Base-by-base conservation (phyloP, 2,113 vertebrate genomes). In the Macaca mulatta region DNA sequence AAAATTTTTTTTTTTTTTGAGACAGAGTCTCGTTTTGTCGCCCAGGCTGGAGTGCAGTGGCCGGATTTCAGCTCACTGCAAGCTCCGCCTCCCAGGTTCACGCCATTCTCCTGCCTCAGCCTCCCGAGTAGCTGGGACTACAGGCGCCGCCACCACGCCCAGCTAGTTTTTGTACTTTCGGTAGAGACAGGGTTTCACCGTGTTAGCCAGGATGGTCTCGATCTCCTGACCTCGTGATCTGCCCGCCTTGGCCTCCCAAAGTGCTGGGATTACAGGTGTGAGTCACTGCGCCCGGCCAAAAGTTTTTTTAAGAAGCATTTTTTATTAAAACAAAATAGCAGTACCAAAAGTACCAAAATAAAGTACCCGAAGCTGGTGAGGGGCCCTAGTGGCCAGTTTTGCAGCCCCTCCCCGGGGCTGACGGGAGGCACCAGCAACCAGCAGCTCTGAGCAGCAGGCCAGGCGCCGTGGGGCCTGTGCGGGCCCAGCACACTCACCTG, bases 401-500 rank as follows among this genome's bases (percentile, higher is more conserved):
- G 6, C 18, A 52, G 59, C 4, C 0, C 59, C 18, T 50, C 5
- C 74, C 22, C 5, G 22, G 8, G 70, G 35, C 48, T 43, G 4
- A 38, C 3, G 20, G 5, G 32, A 94, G 35, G 30, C 12, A 40
- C 8, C 23, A 0, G 13, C 13, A 38, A 38, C 74, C 3, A 1
- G 9, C 48, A 74, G 52, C 40, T 57, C 70, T 8, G 32, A 83
- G 38, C 13, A 83, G 48, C 35, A 61, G 32, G 43, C 85, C 11
- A 17, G 32, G 35, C 2, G 25, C 80, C 0, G 0, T 1, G 40
- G 30, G 59, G 35, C 30, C 11, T 45, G 70, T 77, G 35, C 67
- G 1, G 25, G 43, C 45, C 13, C 83, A 43, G 50, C 57, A 67
- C 27, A 75, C 98, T 97, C 80, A 99, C 99, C 99, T 99, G 96